These are phyloP conservation scores for Leptobrachium ailaonicum DNA, from an alignment of 2,113 vertebrate genomes.

Conservation along the genomic window DNA sequence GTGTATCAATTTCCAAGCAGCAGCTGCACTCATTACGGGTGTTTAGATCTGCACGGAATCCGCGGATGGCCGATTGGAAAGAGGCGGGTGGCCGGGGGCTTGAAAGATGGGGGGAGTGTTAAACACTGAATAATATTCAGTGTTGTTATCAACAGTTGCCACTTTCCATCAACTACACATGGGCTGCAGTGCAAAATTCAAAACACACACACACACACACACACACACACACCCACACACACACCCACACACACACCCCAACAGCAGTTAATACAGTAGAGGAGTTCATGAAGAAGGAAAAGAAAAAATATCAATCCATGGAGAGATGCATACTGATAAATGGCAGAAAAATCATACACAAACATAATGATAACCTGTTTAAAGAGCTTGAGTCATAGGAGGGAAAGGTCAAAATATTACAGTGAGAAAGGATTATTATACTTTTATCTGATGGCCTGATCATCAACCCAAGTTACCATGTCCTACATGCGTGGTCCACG, in stretches of 20 bases:
- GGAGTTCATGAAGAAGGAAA: no score
- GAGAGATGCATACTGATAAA: no score
- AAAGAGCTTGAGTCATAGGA: no score
- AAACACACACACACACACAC: not conserved
- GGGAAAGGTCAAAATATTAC: no score
- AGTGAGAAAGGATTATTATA: no score
- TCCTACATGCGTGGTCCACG: no score
- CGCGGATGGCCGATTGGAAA: slow-evolving; percentile 12
- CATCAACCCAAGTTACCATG: no score
- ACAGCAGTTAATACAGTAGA: no score
- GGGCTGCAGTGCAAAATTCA: slow-evolving; percentile 12
- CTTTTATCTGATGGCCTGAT: no score
- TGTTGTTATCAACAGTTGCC: slow-evolving; percentile 41
- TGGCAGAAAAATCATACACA: no score
- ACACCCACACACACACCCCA: not conserved
- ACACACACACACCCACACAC: not conserved
- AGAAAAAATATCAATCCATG: no score
- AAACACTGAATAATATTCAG: slow-evolving; percentile 39
- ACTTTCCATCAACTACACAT: slow-evolving; percentile 35
- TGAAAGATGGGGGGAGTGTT: slow-evolving; percentile 12
- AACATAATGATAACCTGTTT: no score
- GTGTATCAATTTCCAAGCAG: slow-evolving; percentile 41
- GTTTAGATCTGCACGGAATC: slow-evolving; percentile 36
- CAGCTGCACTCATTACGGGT: slow-evolving; percentile 43
- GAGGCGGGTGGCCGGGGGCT: not conserved